These are phyloP conservation scores for Eretmocerus hayati DNA, from an alignment of 2,888 invertebrate species.

Conservation along the genomic window DNA sequence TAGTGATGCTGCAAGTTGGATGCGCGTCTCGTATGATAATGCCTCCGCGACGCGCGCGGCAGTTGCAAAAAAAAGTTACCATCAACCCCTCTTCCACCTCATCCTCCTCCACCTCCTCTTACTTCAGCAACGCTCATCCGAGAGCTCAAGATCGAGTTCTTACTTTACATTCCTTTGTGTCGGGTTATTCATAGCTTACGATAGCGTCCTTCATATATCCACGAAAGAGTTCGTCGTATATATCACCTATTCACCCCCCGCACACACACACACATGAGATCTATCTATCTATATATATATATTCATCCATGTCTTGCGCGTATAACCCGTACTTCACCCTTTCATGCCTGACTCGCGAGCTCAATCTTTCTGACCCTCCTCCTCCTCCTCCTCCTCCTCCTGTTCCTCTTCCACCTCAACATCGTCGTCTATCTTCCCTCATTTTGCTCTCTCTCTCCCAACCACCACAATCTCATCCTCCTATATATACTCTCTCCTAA, in stretches of 20 bases:
- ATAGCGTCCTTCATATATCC: conserved; percentile 15
- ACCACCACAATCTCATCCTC: too few relatives aligned
- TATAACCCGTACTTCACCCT: conserved; percentile 20
- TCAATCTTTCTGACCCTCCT: conserved; percentile 18
- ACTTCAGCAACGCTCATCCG: too few relatives aligned
- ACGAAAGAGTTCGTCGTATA: conserved; percentile 21
- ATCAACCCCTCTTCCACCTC: too few relatives aligned
- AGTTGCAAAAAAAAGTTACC: not conserved
- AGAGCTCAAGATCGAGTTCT: conserved; percentile 34
- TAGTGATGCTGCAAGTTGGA: conserved; percentile 18
- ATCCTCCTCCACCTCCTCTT: too few relatives aligned
- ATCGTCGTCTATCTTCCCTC: too few relatives aligned
- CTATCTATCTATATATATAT: too few relatives aligned
- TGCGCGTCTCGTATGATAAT: conserved; percentile 26
- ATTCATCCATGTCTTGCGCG: conserved; percentile 1
- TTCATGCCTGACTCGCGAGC: conserved; percentile 5
- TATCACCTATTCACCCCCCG: conserved; percentile 15
- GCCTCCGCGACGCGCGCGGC: not conserved
- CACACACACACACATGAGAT: too few relatives aligned
- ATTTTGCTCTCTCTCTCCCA: too few relatives aligned
- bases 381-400: conserved; percentile 18
- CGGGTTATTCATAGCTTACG: conserved; percentile 31
- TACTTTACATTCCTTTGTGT: conserved; percentile 47
- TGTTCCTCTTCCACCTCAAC: conserved; percentile 1
- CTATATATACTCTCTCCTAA: too few relatives aligned